phyloP scores from a whole-genome alignment of 2,888 invertebrate genomes.

The Muscina levida region DNA sequence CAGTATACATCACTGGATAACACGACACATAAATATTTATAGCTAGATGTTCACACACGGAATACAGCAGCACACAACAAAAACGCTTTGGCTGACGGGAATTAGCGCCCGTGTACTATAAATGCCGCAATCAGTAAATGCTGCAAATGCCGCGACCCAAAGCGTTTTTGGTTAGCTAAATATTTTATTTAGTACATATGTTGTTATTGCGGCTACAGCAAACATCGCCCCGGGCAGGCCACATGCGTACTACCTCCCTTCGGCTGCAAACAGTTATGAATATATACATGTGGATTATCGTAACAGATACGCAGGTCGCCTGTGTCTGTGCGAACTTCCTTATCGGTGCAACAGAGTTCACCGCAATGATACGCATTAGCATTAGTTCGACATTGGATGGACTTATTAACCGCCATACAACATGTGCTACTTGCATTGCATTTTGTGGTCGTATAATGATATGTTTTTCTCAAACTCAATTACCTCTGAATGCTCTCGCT shows the following conservation, averaged over 20 bases:
- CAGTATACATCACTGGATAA: constrained; percentile 7
- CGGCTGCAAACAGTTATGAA: not conserved
- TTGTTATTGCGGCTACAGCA: constrained; percentile 29
- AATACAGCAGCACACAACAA: too few relatives aligned
- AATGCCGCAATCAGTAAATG: not conserved
- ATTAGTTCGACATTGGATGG: constrained; percentile 60
- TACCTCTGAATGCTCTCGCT: constrained; percentile 45
- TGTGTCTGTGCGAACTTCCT: constrained; percentile 13
- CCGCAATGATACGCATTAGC: constrained; percentile 53
- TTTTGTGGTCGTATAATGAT: constrained; percentile 57
- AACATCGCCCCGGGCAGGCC: not conserved
- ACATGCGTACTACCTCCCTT: not conserved
- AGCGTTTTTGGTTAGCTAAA: not conserved
- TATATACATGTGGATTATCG: constrained; percentile 12
- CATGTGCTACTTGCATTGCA: constrained; percentile 62
- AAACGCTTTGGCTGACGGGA: constrained; percentile 29
- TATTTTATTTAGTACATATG: constrained; percentile 21
- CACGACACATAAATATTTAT: constrained; percentile 21
- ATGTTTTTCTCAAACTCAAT: constrained; percentile 54
- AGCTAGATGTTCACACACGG: too few relatives aligned
- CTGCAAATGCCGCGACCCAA: constrained; percentile 1
- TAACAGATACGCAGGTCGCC: constrained; percentile 32
- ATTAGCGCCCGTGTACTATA: constrained; percentile 49
- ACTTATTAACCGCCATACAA: constrained; percentile 65
- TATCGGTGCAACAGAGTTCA: constrained; percentile 50